A percentile compares a stretch with the other conserved stretches of the same genome.
phyloP scores from a whole-genome alignment of 2,797 vertebrate genomes.

The Brachyrhaphis roseni region DNA sequence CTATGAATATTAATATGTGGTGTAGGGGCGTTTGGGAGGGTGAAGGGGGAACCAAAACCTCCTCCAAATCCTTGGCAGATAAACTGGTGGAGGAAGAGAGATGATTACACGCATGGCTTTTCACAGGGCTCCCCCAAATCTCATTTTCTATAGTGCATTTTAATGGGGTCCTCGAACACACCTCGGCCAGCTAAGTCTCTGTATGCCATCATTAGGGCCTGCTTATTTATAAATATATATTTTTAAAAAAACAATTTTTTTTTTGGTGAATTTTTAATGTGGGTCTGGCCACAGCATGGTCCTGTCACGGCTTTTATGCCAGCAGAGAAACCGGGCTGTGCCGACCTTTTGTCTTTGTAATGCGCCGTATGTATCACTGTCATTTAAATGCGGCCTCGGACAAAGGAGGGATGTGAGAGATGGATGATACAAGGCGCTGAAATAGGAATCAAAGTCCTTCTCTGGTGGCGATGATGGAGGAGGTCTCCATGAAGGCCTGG shows the following conservation, averaged over 20 bases:
- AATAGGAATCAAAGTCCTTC: conserved; percentile 72
- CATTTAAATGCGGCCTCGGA: conserved; percentile 64
- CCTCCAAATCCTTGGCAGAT: conserved; percentile 79
- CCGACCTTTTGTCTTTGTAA: conserved; percentile 75
- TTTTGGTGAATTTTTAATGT: conserved; percentile 52
- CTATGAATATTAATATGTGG: conserved; percentile 79
- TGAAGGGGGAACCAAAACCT: conserved; percentile 70
- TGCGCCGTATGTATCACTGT: conserved; percentile 71
- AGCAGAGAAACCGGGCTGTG: conserved; percentile 49
- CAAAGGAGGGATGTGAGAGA: conserved; percentile 67
- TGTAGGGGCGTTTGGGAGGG: conserved; percentile 47
- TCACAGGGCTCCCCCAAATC: conserved; percentile 81
- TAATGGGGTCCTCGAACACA: conserved; percentile 74
- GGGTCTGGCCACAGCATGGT: conserved; percentile 16
- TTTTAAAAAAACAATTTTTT: background rate
- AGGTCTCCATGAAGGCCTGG: conserved; percentile 44
- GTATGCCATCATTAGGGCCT: conserved; percentile 35
- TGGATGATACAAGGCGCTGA: conserved; percentile 64
- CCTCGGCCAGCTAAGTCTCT: conserved; percentile 65
- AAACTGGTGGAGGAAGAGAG: conserved; percentile 77
- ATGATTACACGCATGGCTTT: conserved; percentile 84
- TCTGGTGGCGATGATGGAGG: conserved; percentile 66
- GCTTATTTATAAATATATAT: conserved; percentile 21
- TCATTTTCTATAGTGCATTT: conserved; percentile 84
- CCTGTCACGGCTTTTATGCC: conserved; percentile 56